Base-by-base conservation (phyloP, 2,888 invertebrate species). In the Phrixothrix hirtus region DNA sequence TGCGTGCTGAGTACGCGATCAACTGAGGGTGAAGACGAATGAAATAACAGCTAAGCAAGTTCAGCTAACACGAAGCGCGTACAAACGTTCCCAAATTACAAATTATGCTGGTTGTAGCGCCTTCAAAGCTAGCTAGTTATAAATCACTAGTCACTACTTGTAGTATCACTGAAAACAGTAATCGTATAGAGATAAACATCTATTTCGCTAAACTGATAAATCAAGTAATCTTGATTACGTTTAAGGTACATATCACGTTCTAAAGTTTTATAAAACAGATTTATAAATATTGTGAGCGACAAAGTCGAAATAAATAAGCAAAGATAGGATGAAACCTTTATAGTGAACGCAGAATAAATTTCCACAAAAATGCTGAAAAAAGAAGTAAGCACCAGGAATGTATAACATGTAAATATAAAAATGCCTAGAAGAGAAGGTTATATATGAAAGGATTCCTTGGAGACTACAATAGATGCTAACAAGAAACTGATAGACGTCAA, bases 401-500 rank as follows among this genome's bases (percentile, higher is more conserved):
- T 60, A 62, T 64, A 66, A 67, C 64, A 68, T 66, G 66, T 66
- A 68, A 67, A 68, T 69, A 67, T 65, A 63, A 66, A 64, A 68
- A 70, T 64, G 65, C 62, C 61, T 58, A 59, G 63, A 60, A 62
- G 61, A 64, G 63, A 69, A 69, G 67, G 69, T 69, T 65, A 65
- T 65, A 64, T 60, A 63, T 65, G 66, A 63, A 63, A 61, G 53
- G 60, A 57, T 62, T 58, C 57, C 49, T 50, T 59, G 58, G 58
- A 60, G 46, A 41, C 52, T 55, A 48, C 53, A 59, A 59, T 55
- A 42, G 62, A 64, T 62, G 67, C 67, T 71, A 72, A 71, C 70
- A 73, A 72, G 71, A 66, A 69, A 64, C 62, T 69, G 71, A 71
- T 71, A 70, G 70, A 70, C 64, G 67, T 60, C 63, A 65, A 69